A percentile compares a stretch with the other conserved stretches of the same genome.
These are phyloP conservation scores for Dromas ardeola DNA, from an alignment of 2,113 vertebrate species.

Conservation along the genomic window DNA sequence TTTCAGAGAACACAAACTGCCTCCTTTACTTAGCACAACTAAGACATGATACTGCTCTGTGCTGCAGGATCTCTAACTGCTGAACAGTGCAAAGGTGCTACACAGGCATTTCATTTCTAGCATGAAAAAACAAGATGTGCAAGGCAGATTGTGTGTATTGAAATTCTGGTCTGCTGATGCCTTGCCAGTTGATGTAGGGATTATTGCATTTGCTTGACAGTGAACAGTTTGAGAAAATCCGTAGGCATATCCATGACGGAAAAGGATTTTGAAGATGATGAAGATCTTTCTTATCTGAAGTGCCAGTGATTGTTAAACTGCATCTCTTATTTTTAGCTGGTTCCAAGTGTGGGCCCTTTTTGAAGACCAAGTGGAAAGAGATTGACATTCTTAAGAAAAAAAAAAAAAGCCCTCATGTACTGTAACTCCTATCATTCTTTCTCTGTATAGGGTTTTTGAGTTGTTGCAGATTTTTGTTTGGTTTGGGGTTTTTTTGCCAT, in stretches of 20 bases:
- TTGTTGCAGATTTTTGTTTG: background rate
- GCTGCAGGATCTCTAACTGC: background rate
- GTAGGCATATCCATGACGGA: background rate
- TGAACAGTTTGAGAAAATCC: background rate
- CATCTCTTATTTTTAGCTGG: background rate
- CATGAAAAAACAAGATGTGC: background rate
- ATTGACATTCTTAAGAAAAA: accelerated
- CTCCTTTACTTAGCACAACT: background rate
- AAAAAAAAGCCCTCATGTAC: background rate
- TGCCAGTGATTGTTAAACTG: background rate
- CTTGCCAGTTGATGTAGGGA: background rate
- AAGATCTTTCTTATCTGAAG: background rate
- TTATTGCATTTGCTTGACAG: background rate
- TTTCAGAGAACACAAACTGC: background rate
- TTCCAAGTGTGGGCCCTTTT: background rate
- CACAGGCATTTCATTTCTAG: background rate
- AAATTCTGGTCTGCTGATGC: background rate
- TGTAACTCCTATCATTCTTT: background rate
- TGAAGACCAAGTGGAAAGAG: background rate
- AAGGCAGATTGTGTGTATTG: background rate
- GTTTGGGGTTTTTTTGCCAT: background rate
- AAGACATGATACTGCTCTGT: background rate
- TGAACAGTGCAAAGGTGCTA: background rate
- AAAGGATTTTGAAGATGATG: background rate
- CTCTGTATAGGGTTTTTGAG: background rate